A percentile compares a stretch with the other conserved stretches of the same genome.
Conservation (phyloP, 2,113 vertebrate species). For the Apus apus region DNA sequence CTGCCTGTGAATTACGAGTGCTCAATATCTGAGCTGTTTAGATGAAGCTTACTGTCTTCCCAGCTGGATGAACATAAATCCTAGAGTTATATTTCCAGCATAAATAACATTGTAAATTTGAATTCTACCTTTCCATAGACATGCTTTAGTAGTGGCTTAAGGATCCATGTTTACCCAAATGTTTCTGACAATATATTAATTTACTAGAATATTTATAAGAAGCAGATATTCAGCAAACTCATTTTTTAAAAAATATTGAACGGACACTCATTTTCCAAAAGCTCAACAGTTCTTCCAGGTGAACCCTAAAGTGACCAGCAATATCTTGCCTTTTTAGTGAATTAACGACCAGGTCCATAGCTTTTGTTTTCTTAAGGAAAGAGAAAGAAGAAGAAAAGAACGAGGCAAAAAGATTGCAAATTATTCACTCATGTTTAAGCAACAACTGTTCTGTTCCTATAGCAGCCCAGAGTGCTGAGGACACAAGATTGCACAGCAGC, state of each 20-base stretch:
- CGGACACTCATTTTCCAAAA: not conserved
- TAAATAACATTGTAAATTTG: not conserved
- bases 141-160: not conserved
- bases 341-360: not conserved
- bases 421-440: not conserved
- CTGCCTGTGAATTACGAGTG: not conserved
- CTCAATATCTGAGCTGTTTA: slow-evolving; percentile 1
- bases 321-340: not conserved
- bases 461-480: not conserved
- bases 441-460: not conserved
- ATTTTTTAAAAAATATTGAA: not conserved
- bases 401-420: not conserved
- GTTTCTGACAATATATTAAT: slow-evolving; percentile 17
- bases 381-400: not conserved
- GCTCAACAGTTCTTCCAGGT: not conserved
- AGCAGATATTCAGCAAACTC: not conserved
- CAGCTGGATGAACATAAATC: not conserved
- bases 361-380: not conserved
- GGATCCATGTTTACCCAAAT: not conserved
- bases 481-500: not conserved
- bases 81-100: not conserved
- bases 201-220: not conserved
- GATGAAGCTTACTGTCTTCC: not conserved
- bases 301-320: not conserved
- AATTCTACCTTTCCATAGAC: not conserved